Evolutionary conservation across 2,888 invertebrate genomes (phyloP).

Genomic region (Phengaris alcon): DNA sequence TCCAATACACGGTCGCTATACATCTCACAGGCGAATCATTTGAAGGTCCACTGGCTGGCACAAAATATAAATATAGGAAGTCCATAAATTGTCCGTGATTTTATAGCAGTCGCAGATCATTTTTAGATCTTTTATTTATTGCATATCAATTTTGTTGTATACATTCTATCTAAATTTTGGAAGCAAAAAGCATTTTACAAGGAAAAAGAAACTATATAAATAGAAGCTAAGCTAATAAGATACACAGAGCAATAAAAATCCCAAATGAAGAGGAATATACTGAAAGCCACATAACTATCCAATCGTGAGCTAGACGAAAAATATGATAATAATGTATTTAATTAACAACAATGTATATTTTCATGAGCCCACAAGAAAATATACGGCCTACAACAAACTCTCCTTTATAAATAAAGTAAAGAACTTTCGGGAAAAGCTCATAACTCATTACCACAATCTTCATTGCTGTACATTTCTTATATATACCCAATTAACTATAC

Average conservation of each 20-base stretch:
- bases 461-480: constrained; percentile 1
- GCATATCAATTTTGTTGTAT: not conserved
- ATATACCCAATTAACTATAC: constrained; percentile 15
- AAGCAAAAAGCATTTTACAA: too few relatives aligned
- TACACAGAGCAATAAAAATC: too few relatives aligned
- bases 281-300: too few relatives aligned
- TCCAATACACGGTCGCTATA: not conserved
- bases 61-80: constrained; percentile 8
- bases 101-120: not conserved
- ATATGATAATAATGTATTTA: too few relatives aligned
- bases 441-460: constrained; percentile 12
- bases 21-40: constrained; percentile 1
- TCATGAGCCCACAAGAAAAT: too few relatives aligned
- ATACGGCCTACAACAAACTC: not conserved
- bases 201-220: too few relatives aligned
- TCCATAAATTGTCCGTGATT: constrained; percentile 5
- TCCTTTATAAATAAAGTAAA: not conserved
- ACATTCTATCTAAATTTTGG: too few relatives aligned
- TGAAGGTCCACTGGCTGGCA: constrained; percentile 10
- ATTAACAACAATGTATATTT: too few relatives aligned
- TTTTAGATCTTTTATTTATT: not conserved
- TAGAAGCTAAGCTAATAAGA: too few relatives aligned
- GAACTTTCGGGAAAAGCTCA: not conserved
- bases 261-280: too few relatives aligned
- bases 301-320: too few relatives aligned